Evolutionary conservation across 2,113 vertebrate species (phyloP), one percentile per base, ranked within the genome.

Genomic region (Rhynchopsitta pachyrhyncha): DNA sequence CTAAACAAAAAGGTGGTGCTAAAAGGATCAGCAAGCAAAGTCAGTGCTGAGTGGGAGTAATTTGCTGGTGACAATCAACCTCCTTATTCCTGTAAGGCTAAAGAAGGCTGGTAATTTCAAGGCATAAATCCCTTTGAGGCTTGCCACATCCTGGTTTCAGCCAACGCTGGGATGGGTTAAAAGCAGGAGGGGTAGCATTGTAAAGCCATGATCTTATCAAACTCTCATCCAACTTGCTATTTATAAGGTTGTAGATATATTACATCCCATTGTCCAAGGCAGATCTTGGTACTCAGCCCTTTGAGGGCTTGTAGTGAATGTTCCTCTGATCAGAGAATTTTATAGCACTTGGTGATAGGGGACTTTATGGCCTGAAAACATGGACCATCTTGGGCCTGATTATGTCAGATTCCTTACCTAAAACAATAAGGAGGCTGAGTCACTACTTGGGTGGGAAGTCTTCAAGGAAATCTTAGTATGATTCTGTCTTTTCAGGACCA

Each of bases 161-260:
- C 88, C 76, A 76, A 64, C 1, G 1, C 73, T 79, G 90, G 92
- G 95, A 66, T 91, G 88, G 47, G 80, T 96, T 86, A 44, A 92
- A 95, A 96, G 90, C 95, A 97, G 95, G 95, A 96, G 96, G 88
- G 76, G 86, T 92, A 95, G 94, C 92, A 92, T 95, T 96, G 93
- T 96, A 95, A 96, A 97, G 60, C 83, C 88, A 44, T 91, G 93
- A 97, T 94, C 95, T 95, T 96, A 94, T 96, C 95, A 95, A 44
- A 7, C 86, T 62, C 90, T 95, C 92, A 86, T 63, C 92, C 94
- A 92, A 22, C 49, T 33, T 37, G 39, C 93, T 93, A 22, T 96
- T 96, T 94, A 89, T 94, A 82, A 68, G 96, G 96, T 66, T 76
- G 93, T 16, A 90, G 96, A 92, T 94, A 59, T 92, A 94, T 90